Conservation (phyloP, 2,113 vertebrate genomes). For the Haplochromis burtoni region DNA sequence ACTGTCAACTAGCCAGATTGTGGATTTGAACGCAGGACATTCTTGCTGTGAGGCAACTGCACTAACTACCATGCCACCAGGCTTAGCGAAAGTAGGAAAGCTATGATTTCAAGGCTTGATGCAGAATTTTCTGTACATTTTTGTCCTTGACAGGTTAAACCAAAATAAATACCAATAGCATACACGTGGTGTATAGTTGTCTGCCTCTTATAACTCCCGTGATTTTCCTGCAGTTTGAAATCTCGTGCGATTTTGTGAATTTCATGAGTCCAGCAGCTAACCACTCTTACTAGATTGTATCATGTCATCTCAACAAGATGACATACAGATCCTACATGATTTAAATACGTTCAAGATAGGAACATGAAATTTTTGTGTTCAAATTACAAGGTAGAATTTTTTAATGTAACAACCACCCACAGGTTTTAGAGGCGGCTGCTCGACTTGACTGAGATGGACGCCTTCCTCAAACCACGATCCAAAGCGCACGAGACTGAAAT, state of each 20-base stretch:
- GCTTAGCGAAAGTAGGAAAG: rapidly evolving
- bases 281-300: neutral
- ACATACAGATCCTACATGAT: neutral
- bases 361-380: rapidly evolving
- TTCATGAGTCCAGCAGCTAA: neutral
- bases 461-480: neutral
- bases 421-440: neutral
- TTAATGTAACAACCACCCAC: neutral
- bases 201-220: rapidly evolving
- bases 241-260: rapidly evolving
- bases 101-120: neutral
- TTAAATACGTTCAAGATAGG: rapidly evolving
- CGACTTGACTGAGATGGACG: neutral
- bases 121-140: neutral
- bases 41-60: neutral
- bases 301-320: neutral
- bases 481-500: neutral
- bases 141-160: rapidly evolving
- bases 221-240: neutral
- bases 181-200: neutral
- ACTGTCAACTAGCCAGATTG: neutral
- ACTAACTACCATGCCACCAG: neutral
- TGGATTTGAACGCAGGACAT: neutral
- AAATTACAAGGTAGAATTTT: neutral
- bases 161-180: neutral